Percentiles rank a stretch among this genome's conserved stretches.
Conservation (phyloP, 64 coral and sea anemone species). For the Montipora sp. region DNA sequence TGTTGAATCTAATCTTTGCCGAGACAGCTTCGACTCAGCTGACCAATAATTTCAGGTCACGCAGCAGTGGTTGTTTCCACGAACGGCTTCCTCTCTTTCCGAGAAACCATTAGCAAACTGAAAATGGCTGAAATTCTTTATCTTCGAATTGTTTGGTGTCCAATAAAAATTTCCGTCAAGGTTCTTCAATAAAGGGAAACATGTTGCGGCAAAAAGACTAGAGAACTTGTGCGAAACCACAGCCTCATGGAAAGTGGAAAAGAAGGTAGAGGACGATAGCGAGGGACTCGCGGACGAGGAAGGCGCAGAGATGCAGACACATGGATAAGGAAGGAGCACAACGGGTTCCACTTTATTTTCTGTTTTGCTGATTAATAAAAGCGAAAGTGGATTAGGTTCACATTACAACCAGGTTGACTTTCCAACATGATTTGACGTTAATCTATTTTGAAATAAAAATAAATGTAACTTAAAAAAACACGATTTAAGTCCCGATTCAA, state of each 20-base stretch:
- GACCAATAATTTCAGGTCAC: background rate
- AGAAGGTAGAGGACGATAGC: background rate
- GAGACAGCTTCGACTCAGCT: too few relatives aligned
- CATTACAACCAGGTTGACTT: too few relatives aligned
- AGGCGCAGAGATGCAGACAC: background rate
- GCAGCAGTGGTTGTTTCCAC: background rate
- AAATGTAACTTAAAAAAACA: too few relatives aligned
- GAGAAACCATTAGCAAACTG: background rate
- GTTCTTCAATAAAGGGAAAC: background rate
- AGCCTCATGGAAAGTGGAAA: too few relatives aligned
- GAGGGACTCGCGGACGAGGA: background rate
- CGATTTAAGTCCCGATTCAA: too few relatives aligned
- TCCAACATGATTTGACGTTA: too few relatives aligned
- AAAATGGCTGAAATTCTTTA: constrained; percentile 9
- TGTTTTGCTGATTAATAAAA: too few relatives aligned
- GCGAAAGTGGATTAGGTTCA: too few relatives aligned
- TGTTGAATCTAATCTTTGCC: too few relatives aligned
- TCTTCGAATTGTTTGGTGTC: background rate
- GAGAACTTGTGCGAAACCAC: too few relatives aligned
- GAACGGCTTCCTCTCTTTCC: constrained; percentile 3
- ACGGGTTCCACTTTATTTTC: background rate
- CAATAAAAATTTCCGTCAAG: background rate
- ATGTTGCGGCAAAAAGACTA: background rate
- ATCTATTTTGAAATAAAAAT: too few relatives aligned
- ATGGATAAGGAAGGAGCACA: background rate